Evolutionary conservation across 2,113 vertebrate species (phyloP).

Genomic region (Chaetops frenatus): DNA sequence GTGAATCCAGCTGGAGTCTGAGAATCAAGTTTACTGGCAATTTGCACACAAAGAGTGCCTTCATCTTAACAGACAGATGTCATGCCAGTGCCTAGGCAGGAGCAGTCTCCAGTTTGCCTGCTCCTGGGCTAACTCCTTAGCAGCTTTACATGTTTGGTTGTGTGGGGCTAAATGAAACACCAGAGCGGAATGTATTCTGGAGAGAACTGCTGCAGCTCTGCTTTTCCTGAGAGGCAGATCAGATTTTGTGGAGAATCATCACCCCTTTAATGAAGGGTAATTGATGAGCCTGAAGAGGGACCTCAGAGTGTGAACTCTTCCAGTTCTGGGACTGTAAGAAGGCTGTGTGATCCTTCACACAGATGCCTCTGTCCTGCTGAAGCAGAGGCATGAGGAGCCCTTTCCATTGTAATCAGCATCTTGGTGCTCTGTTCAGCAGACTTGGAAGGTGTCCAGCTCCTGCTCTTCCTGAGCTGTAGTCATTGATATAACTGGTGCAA

Average conservation of each 20-base stretch:
- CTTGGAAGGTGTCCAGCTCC: slow-evolving; percentile 28
- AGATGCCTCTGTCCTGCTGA: background rate
- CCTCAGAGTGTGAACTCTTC: background rate
- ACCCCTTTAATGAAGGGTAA: background rate
- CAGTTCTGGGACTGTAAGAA: background rate
- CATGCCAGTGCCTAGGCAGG: background rate
- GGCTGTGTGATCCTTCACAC: slow-evolving; percentile 21
- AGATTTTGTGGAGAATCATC: slow-evolving; percentile 18
- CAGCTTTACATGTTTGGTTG: background rate
- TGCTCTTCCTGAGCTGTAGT: background rate
- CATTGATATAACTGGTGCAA: background rate
- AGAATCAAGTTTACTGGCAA: background rate
- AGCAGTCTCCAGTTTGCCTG: background rate
- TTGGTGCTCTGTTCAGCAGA: background rate
- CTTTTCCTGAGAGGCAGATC: background rate
- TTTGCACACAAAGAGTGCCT: background rate
- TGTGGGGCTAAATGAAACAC: background rate
- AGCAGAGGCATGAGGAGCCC: background rate
- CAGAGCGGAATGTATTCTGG: background rate
- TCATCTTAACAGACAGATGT: background rate
- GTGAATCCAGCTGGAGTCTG: background rate
- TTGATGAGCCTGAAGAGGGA: background rate
- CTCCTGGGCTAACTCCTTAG: background rate
- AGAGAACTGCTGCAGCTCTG: background rate
- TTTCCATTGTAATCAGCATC: background rate